Evolutionary conservation across 2,113 vertebrate genomes (phyloP).

Genomic region (Perca schrenkii): DNA sequence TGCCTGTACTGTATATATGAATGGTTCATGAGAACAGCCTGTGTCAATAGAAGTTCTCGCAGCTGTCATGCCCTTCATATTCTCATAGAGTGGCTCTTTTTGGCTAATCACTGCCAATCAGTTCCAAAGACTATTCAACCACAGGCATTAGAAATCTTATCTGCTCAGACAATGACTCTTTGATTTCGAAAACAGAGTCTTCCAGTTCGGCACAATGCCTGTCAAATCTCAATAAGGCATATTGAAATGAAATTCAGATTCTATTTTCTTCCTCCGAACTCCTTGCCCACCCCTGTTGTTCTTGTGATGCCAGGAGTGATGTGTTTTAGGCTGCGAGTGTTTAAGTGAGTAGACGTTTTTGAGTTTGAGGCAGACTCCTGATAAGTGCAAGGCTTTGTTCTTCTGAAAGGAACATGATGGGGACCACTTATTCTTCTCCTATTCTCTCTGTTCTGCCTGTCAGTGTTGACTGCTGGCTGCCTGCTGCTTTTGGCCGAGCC

Average conservation of each 20-base stretch:
- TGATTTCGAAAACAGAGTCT: slow-evolving; percentile 57
- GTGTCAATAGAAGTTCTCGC: background rate
- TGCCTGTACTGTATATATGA: too few relatives aligned
- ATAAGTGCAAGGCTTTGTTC: slow-evolving; percentile 71
- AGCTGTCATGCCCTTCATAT: slow-evolving; percentile 8
- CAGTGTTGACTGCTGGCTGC: slow-evolving; percentile 43
- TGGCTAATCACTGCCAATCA: slow-evolving; percentile 47
- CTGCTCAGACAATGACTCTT: slow-evolving; percentile 52
- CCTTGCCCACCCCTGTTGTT: slow-evolving; percentile 40
- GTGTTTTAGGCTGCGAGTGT: slow-evolving; percentile 62
- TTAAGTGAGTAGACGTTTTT: slow-evolving; percentile 66
- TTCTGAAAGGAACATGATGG: slow-evolving; percentile 77
- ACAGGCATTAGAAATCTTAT: slow-evolving; percentile 14
- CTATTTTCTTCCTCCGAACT: slow-evolving; percentile 30
- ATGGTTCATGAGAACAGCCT: too few relatives aligned
- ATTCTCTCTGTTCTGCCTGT: slow-evolving; percentile 57
- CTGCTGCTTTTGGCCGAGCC: slow-evolving; percentile 23
- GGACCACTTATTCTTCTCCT: slow-evolving; percentile 66
- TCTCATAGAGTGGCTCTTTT: slow-evolving; percentile 23
- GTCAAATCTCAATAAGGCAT: slow-evolving; percentile 60
- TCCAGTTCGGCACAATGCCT: slow-evolving; percentile 59
- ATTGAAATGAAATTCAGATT: slow-evolving; percentile 65
- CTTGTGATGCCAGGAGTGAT: slow-evolving; percentile 68
- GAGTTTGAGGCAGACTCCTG: slow-evolving; percentile 65
- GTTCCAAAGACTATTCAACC: slow-evolving; percentile 19